Percentiles rank a stretch among this genome's conserved stretches.
phyloP scores from a whole-genome alignment of 2,797 vertebrate species.

The Kryptolebias ocellatus region DNA sequence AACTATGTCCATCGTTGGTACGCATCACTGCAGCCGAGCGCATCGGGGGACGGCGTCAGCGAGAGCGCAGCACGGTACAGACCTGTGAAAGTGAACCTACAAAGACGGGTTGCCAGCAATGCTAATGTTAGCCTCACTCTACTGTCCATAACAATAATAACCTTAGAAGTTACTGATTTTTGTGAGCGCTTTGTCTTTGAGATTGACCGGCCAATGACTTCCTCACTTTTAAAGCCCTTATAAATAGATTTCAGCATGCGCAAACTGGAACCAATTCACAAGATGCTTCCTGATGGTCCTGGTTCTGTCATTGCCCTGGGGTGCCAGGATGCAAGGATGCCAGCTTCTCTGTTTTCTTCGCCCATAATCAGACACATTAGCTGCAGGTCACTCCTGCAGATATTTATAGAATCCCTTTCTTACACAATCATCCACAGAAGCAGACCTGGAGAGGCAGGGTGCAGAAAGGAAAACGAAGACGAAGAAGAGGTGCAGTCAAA shows the following conservation, averaged over 20 bases:
- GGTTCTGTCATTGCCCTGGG: slow-evolving; percentile 31
- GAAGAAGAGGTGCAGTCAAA: not conserved
- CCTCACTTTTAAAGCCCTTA: not conserved
- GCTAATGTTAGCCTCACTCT: not conserved
- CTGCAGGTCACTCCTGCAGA: slow-evolving; percentile 60
- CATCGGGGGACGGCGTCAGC: not conserved
- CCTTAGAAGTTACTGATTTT: too few species aligned
- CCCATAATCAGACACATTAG: slow-evolving; percentile 63
- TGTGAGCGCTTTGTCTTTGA: not conserved
- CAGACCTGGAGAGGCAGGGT: slow-evolving; percentile 49
- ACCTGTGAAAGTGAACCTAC: not conserved
- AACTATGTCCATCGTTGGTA: not conserved
- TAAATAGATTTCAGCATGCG: not conserved
- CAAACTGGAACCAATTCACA: slow-evolving; percentile 14
- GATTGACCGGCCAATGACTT: not conserved
- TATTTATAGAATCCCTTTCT: slow-evolving; percentile 75
- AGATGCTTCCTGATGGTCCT: slow-evolving; percentile 27
- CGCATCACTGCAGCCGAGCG: not conserved
- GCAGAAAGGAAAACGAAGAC: slow-evolving; percentile 24
- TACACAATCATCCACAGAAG: slow-evolving; percentile 72
- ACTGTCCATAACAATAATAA: not conserved
- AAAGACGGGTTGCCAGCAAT: not conserved
- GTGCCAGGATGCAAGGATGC: slow-evolving; percentile 15
- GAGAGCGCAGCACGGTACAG: not conserved
- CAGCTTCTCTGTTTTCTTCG: slow-evolving; percentile 52